Evolutionary conservation across 2,888 invertebrate species (phyloP), one percentile per base, ranked within the genome.

Genomic region (Nipponacmea schrenckii): DNA sequence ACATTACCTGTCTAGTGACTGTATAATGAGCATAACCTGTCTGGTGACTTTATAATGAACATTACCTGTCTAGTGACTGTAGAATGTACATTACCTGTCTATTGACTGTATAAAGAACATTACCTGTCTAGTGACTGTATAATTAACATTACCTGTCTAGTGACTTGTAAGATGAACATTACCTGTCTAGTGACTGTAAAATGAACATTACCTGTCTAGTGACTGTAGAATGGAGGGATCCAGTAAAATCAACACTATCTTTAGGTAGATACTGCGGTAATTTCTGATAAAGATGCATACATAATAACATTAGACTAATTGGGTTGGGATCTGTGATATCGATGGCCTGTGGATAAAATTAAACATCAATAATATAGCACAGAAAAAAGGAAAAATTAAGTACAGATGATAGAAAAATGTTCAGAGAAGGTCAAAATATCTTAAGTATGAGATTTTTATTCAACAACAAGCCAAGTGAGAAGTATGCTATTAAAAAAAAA

Each of bases 271-370:
- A 89, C 72, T 85, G 84, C 0, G 89, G 88, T 73, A 89, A 80
- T 20, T 81, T 80, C 74, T 86, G 84, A 79, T 84, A 88, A 62
- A 89, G 83, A 69, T 87, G 84, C 3, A 81, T 76, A 74, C 82
- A 83, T 70, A 89, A 77, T 76, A 89, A 75, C 73, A 89, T 72
- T 77, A 89, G 75, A 12, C 84, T 79, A 27, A 89, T 83, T 0
- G 89, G 89, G 78, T 89, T 88, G 1, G 89, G 89, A 72, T 88
- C 88, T 5, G 88, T 88, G 77, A 89, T 86, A 77, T 89, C 89
- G 56, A 89, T 85, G 14, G 89, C 88, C 85, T 89, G 81, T 26
- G 65, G 77, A 69, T 24, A 48, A 64, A 48, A 24, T 39, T 1
- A 2, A 39, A 39, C 45, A 20, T 10, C 17, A 27, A 44, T 26